phyloP scores from a whole-genome alignment of 2,797 vertebrate species.

The Hydrolagus colliei region DNA sequence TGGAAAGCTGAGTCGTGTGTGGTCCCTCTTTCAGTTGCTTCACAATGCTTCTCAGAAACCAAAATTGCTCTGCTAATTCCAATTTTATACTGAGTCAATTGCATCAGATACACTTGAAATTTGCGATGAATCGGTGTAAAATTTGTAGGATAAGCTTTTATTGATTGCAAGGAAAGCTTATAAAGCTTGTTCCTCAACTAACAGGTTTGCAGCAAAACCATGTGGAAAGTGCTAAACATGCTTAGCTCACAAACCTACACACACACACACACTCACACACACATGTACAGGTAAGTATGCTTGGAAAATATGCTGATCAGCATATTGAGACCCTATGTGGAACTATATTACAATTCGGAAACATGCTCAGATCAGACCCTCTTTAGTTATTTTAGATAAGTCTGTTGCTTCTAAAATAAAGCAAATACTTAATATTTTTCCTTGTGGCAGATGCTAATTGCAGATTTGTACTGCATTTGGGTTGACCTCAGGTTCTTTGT shows the following conservation, averaged over 20 bases:
- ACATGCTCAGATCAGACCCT: slow-evolving; percentile 1
- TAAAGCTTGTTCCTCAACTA: background rate
- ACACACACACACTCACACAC: background rate
- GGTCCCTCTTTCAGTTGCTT: too few relatives aligned
- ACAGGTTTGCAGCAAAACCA: background rate
- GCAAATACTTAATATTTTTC: background rate
- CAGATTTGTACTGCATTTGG: background rate
- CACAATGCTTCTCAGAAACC: too few relatives aligned
- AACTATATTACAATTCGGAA: background rate
- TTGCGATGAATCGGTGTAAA: background rate
- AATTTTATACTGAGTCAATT: background rate
- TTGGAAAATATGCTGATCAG: background rate
- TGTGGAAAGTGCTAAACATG: background rate
- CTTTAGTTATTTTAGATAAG: background rate
- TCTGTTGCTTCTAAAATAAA: background rate
- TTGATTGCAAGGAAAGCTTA: background rate
- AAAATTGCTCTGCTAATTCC: too few relatives aligned
- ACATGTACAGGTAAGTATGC: background rate
- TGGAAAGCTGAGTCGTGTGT: too few relatives aligned
- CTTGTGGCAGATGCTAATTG: background rate
- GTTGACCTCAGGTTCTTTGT: slow-evolving; percentile 34
- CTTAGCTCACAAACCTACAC: background rate
- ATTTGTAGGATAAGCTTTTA: background rate
- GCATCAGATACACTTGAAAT: background rate
- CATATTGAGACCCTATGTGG: background rate